Conservation (phyloP, 2,797 vertebrate species). For the Rhinogobio ventralis region DNA sequence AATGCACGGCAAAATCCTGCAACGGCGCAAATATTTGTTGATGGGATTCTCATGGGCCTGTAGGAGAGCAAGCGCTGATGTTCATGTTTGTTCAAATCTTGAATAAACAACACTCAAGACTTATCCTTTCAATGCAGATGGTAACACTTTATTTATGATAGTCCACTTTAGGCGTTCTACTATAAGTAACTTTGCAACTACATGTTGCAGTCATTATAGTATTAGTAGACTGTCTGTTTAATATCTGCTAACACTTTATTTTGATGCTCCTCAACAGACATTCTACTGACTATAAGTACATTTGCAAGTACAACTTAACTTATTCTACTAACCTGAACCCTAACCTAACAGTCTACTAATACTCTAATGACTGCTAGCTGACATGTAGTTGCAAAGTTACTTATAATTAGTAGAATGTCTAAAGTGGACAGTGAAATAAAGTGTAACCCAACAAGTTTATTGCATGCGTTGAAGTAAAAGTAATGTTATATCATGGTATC, state of each 20-base stretch:
- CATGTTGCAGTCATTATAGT: not conserved
- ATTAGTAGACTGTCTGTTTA: not conserved
- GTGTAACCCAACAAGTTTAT: not conserved
- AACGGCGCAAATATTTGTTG: conserved; percentile 79
- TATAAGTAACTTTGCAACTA: not conserved
- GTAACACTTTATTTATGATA: not conserved
- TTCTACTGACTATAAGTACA: not conserved
- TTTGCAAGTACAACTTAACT: not conserved
- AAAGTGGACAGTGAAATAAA: not conserved
- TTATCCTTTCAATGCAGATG: not conserved
- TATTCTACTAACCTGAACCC: not conserved
- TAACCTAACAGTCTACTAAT: not conserved
- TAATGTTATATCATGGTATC: not conserved
- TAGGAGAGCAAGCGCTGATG: conserved; percentile 64
- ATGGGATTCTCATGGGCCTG: conserved; percentile 74
- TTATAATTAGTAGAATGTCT: not conserved
- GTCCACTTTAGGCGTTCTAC: not conserved
- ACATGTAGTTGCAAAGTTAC: not conserved
- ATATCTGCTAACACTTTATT: too few species aligned
- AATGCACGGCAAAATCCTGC: conserved; percentile 66
- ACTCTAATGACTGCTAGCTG: not conserved
- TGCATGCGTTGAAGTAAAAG: not conserved
- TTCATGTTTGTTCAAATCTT: conserved; percentile 65
- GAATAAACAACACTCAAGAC: not conserved
- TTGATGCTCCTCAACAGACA: not conserved